Percentiles rank a stretch among this genome's conserved stretches.
phyloP scores from a whole-genome alignment of 2,888 invertebrate genomes.

The Bombylius discolor region DNA sequence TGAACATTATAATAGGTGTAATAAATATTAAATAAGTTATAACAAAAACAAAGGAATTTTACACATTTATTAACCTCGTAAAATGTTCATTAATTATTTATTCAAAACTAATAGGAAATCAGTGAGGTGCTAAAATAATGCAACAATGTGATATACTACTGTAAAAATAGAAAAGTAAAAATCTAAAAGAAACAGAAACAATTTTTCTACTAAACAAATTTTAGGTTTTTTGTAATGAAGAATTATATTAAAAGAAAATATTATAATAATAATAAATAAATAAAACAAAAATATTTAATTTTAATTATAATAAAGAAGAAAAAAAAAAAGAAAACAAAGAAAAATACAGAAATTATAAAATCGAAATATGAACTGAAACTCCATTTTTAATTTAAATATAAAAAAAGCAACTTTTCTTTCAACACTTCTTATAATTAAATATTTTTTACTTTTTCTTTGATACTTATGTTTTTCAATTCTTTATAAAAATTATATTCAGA shows the following conservation, averaged over 20 bases:
- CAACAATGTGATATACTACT: constrained; percentile 34
- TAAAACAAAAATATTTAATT: not conserved
- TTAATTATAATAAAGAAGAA: constrained; percentile 4
- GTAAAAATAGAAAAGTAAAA: not conserved
- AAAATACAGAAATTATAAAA: not conserved
- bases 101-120: constrained; percentile 11
- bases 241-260: not conserved
- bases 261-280: no score
- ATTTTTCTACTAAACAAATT: not conserved
- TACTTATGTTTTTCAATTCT: no score
- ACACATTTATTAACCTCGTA: not conserved
- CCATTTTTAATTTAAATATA: no score
- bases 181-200: not conserved
- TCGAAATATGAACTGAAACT: not conserved
- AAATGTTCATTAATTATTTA: not conserved
- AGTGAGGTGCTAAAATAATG: constrained; percentile 35
- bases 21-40: no score
- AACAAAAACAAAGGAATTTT: no score
- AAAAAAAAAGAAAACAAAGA: not conserved
- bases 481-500: no score
- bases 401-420: no score
- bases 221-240: not conserved
- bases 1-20: no score
- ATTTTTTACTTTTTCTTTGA: no score
- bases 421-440: no score